Conservation (phyloP, 2,888 invertebrate species). For the Drosophila subquinaria region DNA sequence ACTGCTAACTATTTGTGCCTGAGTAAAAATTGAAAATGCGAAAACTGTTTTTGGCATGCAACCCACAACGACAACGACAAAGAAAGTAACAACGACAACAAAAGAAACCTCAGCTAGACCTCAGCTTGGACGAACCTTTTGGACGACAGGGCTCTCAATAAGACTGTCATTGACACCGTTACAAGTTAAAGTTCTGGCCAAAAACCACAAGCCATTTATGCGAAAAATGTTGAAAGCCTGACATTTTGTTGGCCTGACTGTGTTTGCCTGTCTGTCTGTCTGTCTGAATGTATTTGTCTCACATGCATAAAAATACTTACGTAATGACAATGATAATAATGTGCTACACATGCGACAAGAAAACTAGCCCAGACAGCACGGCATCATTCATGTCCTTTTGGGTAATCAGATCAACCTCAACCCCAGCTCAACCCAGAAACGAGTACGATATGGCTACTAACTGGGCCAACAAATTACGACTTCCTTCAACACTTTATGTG, state of each 20-base stretch:
- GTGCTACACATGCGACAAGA: constrained; percentile 52
- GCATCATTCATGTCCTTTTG: constrained; percentile 52
- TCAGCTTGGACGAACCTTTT: constrained; percentile 16
- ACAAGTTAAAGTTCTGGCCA: constrained; percentile 47
- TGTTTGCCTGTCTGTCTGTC: constrained; percentile 6
- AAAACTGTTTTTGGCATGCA: constrained; percentile 44
- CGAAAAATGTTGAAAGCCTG: constrained; percentile 21
- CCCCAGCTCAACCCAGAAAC: constrained; percentile 16
- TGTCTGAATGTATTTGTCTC: constrained; percentile 27
- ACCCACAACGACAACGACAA: constrained; percentile 6
- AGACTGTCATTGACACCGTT: constrained; percentile 75
- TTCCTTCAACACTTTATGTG: constrained; percentile 39
- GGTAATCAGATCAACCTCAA: constrained; percentile 65
- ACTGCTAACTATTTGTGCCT: constrained; percentile 24
- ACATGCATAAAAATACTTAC: constrained; percentile 52
- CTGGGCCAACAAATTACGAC: constrained; percentile 50
- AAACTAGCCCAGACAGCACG: constrained; percentile 28
- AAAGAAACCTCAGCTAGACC: constrained; percentile 32
- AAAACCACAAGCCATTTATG: constrained; percentile 34
- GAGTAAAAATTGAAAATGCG: constrained; percentile 23
- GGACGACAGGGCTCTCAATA: constrained; percentile 26
- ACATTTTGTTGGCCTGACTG: constrained; percentile 24
- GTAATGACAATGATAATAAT: constrained; percentile 68
- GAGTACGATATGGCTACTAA: constrained; percentile 36
- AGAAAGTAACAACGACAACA: constrained; percentile 14